Evolutionary conservation across 2,797 vertebrate genomes (phyloP).

Genomic region (Lycodopsis pacificus): DNA sequence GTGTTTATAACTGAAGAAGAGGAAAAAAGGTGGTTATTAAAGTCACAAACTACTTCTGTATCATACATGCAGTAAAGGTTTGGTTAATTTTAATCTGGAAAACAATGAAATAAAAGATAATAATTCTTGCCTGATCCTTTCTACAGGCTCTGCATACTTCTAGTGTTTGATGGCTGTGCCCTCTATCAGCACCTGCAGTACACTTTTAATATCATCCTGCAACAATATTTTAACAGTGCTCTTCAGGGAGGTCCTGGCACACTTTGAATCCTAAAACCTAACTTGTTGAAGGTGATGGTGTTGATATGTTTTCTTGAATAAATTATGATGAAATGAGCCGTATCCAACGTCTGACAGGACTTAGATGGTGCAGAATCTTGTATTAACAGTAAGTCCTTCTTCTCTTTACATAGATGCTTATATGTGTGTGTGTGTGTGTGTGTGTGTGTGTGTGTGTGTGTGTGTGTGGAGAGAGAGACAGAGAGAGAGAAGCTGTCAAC

Average conservation of each 20-base stretch:
- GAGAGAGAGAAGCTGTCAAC: constrained; percentile 61
- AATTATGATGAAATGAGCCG: constrained; percentile 19
- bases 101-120: constrained; percentile 36
- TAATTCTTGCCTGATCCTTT: constrained; percentile 21
- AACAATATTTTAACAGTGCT: constrained; percentile 45
- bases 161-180: constrained; percentile 63
- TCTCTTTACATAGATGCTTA: constrained; percentile 22
- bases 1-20: neutral
- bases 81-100: constrained; percentile 45
- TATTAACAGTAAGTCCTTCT: constrained; percentile 8
- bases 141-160: constrained; percentile 20
- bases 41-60: constrained; percentile 12
- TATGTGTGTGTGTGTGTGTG: neutral
- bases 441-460: neutral
- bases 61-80: constrained; percentile 25
- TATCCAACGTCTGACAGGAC: constrained; percentile 14
- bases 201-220: constrained; percentile 43
- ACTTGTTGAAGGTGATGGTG: constrained; percentile 44
- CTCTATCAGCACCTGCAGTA: constrained; percentile 50
- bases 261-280: constrained; percentile 43
- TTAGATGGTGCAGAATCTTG: neutral
- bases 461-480: neutral
- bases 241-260: constrained; percentile 45
- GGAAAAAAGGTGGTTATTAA: neutral
- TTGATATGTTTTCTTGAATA: constrained; percentile 36